Conservation (phyloP, 2,888 invertebrate genomes). For the Ophioninae sp. region DNA sequence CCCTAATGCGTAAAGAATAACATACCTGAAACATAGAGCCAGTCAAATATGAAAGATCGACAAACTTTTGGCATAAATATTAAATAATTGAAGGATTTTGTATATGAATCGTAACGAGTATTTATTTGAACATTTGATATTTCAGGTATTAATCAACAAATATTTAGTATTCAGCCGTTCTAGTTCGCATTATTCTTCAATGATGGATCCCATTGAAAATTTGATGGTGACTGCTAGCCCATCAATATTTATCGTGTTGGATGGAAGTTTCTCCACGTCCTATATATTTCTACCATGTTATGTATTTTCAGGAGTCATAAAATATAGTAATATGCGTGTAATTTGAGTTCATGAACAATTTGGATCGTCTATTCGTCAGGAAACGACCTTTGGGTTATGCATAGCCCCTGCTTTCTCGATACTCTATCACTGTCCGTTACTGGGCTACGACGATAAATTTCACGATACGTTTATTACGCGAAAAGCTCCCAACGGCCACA, state of each 20-base stretch:
- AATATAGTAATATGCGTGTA: not conserved
- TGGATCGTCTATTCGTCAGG: conserved; percentile 38
- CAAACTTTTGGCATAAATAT: not conserved
- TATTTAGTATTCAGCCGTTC: not conserved
- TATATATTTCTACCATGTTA: not conserved
- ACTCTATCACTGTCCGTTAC: conserved; percentile 12
- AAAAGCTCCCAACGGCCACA: conserved; percentile 7
- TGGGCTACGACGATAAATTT: conserved; percentile 29
- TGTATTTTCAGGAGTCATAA: not conserved
- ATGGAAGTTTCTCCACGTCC: not conserved
- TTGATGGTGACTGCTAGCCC: not conserved
- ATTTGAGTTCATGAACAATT: conserved; percentile 23
- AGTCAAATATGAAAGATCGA: too few relatives aligned
- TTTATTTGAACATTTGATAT: not conserved
- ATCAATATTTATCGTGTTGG: not conserved
- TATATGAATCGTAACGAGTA: not conserved
- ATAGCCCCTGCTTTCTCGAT: conserved; percentile 1
- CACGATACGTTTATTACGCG: conserved; percentile 29
- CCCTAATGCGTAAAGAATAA: too few relatives aligned
- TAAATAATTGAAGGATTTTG: not conserved
- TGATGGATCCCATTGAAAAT: not conserved
- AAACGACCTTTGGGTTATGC: conserved; percentile 26
- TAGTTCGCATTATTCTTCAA: not conserved
- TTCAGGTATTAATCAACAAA: not conserved
- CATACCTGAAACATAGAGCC: too few relatives aligned